Evolutionary conservation across 2,888 invertebrate genomes (phyloP), one percentile per base, ranked within the genome.

Genomic region (Lasiommata megera): DNA sequence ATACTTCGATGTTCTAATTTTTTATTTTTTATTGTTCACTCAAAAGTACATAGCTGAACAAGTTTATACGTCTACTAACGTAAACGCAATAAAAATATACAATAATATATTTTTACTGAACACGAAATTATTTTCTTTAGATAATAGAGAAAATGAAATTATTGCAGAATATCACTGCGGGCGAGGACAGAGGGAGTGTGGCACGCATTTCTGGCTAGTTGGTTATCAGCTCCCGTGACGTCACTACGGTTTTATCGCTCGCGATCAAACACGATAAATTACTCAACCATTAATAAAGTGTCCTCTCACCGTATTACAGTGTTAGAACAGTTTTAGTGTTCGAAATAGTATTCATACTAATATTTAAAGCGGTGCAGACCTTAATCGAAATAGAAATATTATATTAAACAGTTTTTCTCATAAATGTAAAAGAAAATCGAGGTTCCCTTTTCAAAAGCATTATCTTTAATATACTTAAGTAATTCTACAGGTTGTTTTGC

Each of bases 171-270:
- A 74, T 63, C 76, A 67, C 88, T 71, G 70, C 73, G 71, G 73
- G 73, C 70, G 71, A 81, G 84, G 79, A 77, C 80, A 78, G 82
- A 80, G 84, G 77, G 85, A 86, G 84, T 81, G 84, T 81, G 80
- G 84, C 82, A 85, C 87, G 84, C 86, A 84, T 85, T 83, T 84
- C 88, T 79, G 82, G 79, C 85, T 89, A 90, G 89, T 90, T 87
- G 85, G 86, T 82, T 86, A 85, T 80, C 88, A 80, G 87, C 85
- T 68, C 71, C 73, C 86, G 88, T 80, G 84, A 84, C 86, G 86
- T 84, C 88, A 80, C 77, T 69, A 83, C 79, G 80, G 83, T 73
- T 74, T 68, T 71, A 68, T 66, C 72, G 79, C 70, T 68, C 71
- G 59, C 73, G 69, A 67, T 74, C 66, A 71, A 72, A 76, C 72